Base-by-base conservation (phyloP, 92 coral and sea anemone genomes). In the Porites divaricata region DNA sequence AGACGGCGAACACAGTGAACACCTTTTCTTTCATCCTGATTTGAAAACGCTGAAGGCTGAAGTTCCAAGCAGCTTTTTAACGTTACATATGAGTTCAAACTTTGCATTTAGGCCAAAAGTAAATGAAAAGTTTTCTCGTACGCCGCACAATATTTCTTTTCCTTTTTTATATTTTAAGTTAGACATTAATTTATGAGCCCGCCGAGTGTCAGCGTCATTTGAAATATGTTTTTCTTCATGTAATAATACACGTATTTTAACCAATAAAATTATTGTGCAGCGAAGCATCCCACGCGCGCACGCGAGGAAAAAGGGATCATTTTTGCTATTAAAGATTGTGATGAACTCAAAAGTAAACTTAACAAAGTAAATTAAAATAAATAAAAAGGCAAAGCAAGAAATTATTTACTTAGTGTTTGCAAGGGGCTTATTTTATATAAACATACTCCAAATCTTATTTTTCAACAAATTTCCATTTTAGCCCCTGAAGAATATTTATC, bases 161-260 rank as follows among this genome's bases (percentile, higher is more conserved):
- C 17, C 23, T 17, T 49, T 59, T 12, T 45, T 20, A 56, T n/a
- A 53, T 53, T 74, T 20, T 12, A 26, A 48, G 53, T 8, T 59
- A 19, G 62, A 64, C 50, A 23, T 65, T 63, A 70, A 13, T 21
- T 13, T 10, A 9, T 80, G 84, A 80, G 84, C 84, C 84, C 66
- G 75, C 84, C n/a, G n/a, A 21, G 22, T 24, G 12, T 9, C 76
- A 80, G 84, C 84, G 84, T 58, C 62, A 17, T 2, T 67, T 28
- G 84, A 53, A 68, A 80, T 12, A 11, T 79, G 74, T 79, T 79
- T 79, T 67, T n/a, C 51, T 49, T 16, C 67, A 53, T 66, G 75
- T 79, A 79, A 79, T 79, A 19, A 13, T 35, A 78, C 64, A 41
- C 17, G 56, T 16, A 49, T 2, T 15, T 63, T 21, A 19, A n/a